Percentiles rank a stretch among this genome's conserved stretches.
phyloP scores from a whole-genome alignment of 2,888 invertebrate species.

The Nymphalis c-album region DNA sequence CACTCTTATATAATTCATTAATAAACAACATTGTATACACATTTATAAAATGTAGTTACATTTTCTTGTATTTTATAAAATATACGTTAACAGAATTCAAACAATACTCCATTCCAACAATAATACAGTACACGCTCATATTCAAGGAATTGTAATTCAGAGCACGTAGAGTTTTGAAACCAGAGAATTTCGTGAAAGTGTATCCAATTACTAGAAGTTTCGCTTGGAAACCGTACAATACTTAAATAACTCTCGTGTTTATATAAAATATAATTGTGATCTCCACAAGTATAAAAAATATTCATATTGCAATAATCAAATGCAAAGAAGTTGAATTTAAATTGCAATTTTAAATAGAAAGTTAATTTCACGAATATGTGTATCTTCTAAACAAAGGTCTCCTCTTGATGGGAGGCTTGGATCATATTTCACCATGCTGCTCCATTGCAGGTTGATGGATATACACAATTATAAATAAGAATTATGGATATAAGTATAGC shows the following conservation, averaged over 20 bases:
- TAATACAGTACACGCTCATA: slow-evolving; percentile 13
- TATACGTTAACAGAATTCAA: not conserved
- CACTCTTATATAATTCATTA: no score
- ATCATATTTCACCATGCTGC: no score
- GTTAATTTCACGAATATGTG: no score
- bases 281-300: not conserved
- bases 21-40: no score
- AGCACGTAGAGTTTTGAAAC: slow-evolving; percentile 24
- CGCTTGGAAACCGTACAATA: slow-evolving; percentile 25
- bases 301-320: no score
- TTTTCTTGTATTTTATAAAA: not conserved
- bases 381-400: no score
- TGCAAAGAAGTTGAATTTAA: no score
- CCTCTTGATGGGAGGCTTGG: no score
- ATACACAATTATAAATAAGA: no score
- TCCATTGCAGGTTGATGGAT: no score
- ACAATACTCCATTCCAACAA: slow-evolving; percentile 4
- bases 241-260: slow-evolving; percentile 2
- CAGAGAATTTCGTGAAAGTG: slow-evolving; percentile 21
- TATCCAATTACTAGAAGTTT: slow-evolving; percentile 18
- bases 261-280: not conserved
- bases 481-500: no score
- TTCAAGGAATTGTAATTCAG: slow-evolving; percentile 14
- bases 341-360: no score
- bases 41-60: not conserved